phyloP scores from a whole-genome alignment of 1,140 invertebrate species.

The Cherax destructor region DNA sequence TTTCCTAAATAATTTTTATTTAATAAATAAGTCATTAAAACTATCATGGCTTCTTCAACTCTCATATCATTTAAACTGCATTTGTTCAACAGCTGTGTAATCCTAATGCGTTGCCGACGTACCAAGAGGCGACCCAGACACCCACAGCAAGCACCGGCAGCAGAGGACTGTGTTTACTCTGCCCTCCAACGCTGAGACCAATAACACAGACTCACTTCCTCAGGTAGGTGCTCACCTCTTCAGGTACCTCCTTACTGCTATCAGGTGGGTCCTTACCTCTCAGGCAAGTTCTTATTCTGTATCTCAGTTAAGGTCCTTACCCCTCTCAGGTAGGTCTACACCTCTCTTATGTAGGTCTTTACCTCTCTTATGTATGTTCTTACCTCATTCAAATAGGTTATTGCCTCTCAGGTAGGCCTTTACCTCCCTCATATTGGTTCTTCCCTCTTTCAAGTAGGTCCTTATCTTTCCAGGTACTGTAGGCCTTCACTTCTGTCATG shows the following conservation, averaged over 20 bases:
- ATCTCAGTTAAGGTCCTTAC: background rate
- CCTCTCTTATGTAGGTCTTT: background rate
- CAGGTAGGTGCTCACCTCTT: background rate
- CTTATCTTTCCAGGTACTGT: too few relatives aligned
- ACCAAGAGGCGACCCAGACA: conserved; percentile 65
- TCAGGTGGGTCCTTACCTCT: background rate
- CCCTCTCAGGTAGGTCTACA: background rate
- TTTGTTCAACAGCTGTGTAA: conserved; percentile 57
- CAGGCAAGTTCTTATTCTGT: background rate
- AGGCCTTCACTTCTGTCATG: too few relatives aligned
- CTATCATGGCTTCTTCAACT: too few relatives aligned
- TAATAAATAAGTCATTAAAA: too few relatives aligned
- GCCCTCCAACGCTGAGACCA: conserved; percentile 13
- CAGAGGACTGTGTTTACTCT: conserved; percentile 33
- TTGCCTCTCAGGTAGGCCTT: too few relatives aligned
- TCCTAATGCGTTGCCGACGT: conserved; percentile 64
- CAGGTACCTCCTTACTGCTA: background rate
- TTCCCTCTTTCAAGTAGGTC: too few relatives aligned
- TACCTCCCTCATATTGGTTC: too few relatives aligned
- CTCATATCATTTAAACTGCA: background rate
- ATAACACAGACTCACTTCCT: background rate
- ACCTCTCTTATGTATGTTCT: background rate
- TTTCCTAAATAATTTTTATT: too few relatives aligned
- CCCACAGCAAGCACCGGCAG: conserved; percentile 16
- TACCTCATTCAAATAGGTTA: too few relatives aligned